Percentiles rank a stretch among this genome's conserved stretches.
phyloP scores from a whole-genome alignment of 23 tunicate genomes.

The Trididemnum clinides region DNA sequence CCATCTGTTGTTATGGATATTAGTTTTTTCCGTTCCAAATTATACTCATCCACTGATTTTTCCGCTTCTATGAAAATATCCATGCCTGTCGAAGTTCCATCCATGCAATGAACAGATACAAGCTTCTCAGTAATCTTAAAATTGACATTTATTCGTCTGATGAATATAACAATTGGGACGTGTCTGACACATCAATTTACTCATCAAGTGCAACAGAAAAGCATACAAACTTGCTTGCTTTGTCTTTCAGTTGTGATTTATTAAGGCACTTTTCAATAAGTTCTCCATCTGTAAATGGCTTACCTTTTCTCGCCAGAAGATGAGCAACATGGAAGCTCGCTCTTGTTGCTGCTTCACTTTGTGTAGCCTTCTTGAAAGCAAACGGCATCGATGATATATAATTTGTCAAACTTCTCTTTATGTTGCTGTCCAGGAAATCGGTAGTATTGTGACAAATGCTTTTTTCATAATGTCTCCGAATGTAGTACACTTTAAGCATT shows the following conservation, averaged over 20 bases:
- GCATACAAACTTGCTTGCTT: background rate
- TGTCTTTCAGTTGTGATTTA: background rate
- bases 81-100: background rate
- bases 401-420: too few species aligned
- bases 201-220: conserved; percentile 6
- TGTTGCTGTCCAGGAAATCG: too few species aligned
- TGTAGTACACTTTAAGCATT: too few species aligned
- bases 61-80: background rate
- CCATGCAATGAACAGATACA: background rate
- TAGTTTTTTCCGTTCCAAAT: background rate
- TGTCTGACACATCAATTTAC: background rate
- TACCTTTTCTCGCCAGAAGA: too few species aligned
- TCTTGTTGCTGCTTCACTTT: too few species aligned
- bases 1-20: background rate
- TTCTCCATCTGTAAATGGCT: too few species aligned
- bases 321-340: too few species aligned
- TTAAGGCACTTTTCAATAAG: too few species aligned
- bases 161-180: background rate
- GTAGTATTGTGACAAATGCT: too few species aligned
- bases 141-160: background rate
- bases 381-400: too few species aligned
- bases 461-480: too few species aligned
- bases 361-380: too few species aligned
- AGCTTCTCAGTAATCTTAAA: background rate
- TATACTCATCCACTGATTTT: background rate